Conservation (phyloP, 2,797 vertebrate species). For the Paguma larvata region DNA sequence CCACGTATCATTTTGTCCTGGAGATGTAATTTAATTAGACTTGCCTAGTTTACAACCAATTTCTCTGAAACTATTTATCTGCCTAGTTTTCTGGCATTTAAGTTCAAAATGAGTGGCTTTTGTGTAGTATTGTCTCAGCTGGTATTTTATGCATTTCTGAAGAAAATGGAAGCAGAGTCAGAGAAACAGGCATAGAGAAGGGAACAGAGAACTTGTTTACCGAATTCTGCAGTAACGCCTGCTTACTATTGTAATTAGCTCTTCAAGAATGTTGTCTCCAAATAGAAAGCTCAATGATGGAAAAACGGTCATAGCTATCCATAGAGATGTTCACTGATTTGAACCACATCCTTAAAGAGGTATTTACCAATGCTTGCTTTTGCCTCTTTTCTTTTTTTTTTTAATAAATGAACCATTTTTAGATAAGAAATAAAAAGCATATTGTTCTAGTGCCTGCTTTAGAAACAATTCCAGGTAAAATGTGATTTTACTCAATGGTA, state of each 20-base stretch:
- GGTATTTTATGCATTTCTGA: not conserved
- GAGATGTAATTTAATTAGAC: not conserved
- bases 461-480: not conserved
- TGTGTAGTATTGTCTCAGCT: not conserved
- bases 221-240: not conserved
- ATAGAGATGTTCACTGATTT: not conserved
- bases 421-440: constrained; percentile 4
- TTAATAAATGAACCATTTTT: not conserved
- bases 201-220: not conserved
- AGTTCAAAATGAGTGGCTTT: not conserved
- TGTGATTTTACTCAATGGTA: not conserved
- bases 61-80: not conserved
- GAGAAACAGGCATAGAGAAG: not conserved
- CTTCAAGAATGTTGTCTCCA: not conserved
- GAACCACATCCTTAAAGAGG: not conserved
- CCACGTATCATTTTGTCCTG: not conserved
- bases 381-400: not conserved
- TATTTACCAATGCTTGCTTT: not conserved
- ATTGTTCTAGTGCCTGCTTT: not conserved
- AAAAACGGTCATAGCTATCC: not conserved
- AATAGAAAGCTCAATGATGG: not conserved
- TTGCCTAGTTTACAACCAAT: not conserved
- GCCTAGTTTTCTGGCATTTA: not conserved
- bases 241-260: not conserved
- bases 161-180: not conserved